Evolutionary conservation across 1,140 invertebrate genomes (phyloP), one percentile per base, ranked within the genome.

Genomic region (Rhopalosiphum maidis): DNA sequence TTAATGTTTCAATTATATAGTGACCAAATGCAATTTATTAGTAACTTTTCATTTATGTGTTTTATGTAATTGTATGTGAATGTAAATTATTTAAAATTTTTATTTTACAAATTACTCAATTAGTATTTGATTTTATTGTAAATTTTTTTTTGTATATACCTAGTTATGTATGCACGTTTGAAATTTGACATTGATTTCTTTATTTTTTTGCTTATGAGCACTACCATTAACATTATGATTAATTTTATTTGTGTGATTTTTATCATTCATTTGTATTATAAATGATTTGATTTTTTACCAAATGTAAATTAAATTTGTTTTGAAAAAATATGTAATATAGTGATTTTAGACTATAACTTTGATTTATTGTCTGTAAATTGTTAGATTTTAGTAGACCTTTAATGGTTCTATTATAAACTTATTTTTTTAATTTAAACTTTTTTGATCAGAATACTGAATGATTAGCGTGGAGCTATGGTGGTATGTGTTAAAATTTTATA

Each of bases 161-260:
- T 83, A 48, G 11, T 55, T n/a, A 1, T 82, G 51, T n/a, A 30
- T 86, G 91, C 91, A 93, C 91, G n/a, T 93, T 85, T 93, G 48
- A 83, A 83, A 93, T 51, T 92, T 54, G n/a, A 51, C 9, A 86
- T 93, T 93, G 35, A 93, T 51, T 93, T 51, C 25, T 54, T 51
- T 43, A 54, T 86, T 85, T 86, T 85, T 93, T 93, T 85, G 77
- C 46, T 92, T 92, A 41, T 54, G 43, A 37, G 35, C 82, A 93
- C 91, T 93, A 93, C 91, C 91, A 93, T 93, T 92, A 93, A 93
- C 82, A 93, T 51, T 82, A 35, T 30, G 21, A 51, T 54, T 86
- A 86, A 85, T 86, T 93, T 85, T 92, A 68, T 93, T 9, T 90
- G 23, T 90, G 54, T 68, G 25, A 68, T 68, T 43, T 41, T 8